phyloP scores from a whole-genome alignment of 2,797 vertebrate species.

The Silurus aristotelis region DNA sequence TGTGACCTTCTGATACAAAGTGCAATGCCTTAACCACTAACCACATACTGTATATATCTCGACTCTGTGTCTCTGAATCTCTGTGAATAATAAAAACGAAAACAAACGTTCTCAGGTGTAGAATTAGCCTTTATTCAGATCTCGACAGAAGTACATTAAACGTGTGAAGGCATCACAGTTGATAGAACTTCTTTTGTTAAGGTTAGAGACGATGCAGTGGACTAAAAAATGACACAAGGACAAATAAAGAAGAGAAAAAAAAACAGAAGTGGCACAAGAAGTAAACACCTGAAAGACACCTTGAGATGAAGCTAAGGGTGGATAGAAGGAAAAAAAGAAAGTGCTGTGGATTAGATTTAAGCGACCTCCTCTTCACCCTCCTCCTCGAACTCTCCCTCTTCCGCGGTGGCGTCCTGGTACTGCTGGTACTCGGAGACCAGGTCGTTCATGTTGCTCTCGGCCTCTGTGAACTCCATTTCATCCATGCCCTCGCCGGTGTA shows the following conservation, averaged over 20 bases:
- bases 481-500: slow-evolving; percentile 98
- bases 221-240: too few species aligned
- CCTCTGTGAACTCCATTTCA: slow-evolving; percentile 95
- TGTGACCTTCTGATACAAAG: too few species aligned
- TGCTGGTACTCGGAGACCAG: slow-evolving; percentile 93
- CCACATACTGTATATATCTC: too few species aligned
- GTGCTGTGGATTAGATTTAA: slow-evolving; percentile 60
- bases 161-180: slow-evolving; percentile 68
- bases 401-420: slow-evolving; percentile 84
- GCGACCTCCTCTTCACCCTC: slow-evolving; percentile 87
- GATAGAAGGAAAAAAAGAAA: background rate
- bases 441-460: slow-evolving; percentile 94
- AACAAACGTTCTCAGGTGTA: slow-evolving; percentile 14
- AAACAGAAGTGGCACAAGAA: too few species aligned
- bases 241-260: too few species aligned
- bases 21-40: too few species aligned
- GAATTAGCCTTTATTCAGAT: slow-evolving; percentile 62
- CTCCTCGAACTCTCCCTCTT: slow-evolving; percentile 83
- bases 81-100: background rate
- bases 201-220: slow-evolving; percentile 52
- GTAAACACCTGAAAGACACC: background rate
- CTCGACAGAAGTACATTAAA: slow-evolving; percentile 54
- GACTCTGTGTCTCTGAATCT: too few species aligned
- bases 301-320: slow-evolving; percentile 3
- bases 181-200: slow-evolving; percentile 55